Evolutionary conservation across 2,113 vertebrate species (phyloP), one percentile per base, ranked within the genome.

Genomic region (Heteronetta atricapilla): DNA sequence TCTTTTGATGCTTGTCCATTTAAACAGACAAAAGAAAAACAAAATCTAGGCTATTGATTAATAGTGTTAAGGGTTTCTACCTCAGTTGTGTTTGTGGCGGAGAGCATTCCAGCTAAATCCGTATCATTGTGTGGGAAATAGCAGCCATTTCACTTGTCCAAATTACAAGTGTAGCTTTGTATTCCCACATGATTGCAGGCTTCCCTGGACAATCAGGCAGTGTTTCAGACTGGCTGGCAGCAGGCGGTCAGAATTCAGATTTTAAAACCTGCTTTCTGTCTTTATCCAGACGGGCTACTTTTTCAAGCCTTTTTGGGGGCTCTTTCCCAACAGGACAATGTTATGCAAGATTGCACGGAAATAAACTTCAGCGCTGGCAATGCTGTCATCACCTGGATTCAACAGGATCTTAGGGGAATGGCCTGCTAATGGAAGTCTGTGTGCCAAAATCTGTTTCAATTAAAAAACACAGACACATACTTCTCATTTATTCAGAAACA

Each of bases 91-190:
- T 76, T 92, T 93, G 80, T 75, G 28, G 19, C 34, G 60, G 50
- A 81, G 53, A 92, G 13, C 1, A 11, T 82, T 94, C 83, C 72
- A 82, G 85, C 78, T 82, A 58, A 89, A 92, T 80, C 89, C 0
- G 0, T 94, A 92, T 88, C 82, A 82, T 29, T 90, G 78, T 83
- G 70, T 25, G 73, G 85, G 87, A 86, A 94, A 60, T 11, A 92
- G 88, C 89, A 90, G 92, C 73, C 91, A 93, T 74, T 86, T 93
- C 17, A 3, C 76, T 90, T 83, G 88, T 85, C 87, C 77, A 75
- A 86, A 79, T 96, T 95, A 96, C 95, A 96, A 97, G 90, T 62
- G 86, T 88, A 74, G 86, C 90, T 86, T 93, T 96, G 78, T 96
- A 86, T 83, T 94, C 82, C 86, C 79, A 42, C 89, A 84, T 0